phyloP scores from a whole-genome alignment of 2,113 vertebrate species.

The Takifugu flavidus region DNA sequence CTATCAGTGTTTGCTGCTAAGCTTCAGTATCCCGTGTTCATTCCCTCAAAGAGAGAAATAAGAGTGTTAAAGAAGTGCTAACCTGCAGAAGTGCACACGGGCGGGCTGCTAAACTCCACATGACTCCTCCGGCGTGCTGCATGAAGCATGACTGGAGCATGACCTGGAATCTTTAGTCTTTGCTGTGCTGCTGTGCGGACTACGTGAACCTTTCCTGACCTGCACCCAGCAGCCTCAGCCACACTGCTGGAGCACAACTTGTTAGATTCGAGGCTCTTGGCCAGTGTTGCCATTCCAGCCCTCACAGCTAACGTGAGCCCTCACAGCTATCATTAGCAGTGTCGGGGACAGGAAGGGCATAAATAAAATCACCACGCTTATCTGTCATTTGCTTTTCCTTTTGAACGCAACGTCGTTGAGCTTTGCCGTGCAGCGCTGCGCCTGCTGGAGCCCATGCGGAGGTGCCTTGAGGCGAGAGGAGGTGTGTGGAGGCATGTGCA shows the following conservation, averaged over 20 bases:
- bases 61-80: background rate
- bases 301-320: too few relatives aligned
- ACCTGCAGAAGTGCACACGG: background rate
- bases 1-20: background rate
- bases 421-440: too few relatives aligned
- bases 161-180: constrained; percentile 13
- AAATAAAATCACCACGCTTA: constrained; percentile 15
- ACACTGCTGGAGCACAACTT: constrained; percentile 7
- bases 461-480: background rate
- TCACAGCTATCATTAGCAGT: too few relatives aligned
- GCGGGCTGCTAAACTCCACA: constrained; percentile 12
- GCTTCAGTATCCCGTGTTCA: background rate
- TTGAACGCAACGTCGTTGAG: constrained; percentile 13
- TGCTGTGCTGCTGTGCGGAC: constrained; percentile 17
- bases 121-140: constrained; percentile 40
- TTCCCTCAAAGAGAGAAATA: too few relatives aligned
- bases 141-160: constrained; percentile 9
- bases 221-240: background rate
- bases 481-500: constrained; percentile 15
- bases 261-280: constrained; percentile 3
- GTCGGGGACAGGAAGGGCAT: background rate
- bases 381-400: constrained; percentile 31
- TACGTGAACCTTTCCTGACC: constrained; percentile 2
- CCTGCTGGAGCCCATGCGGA: too few relatives aligned
- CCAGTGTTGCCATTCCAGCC: background rate